These are phyloP conservation scores for Pogonophryne albipinna DNA, from an alignment of 2,797 vertebrate genomes.

Conservation along the genomic window DNA sequence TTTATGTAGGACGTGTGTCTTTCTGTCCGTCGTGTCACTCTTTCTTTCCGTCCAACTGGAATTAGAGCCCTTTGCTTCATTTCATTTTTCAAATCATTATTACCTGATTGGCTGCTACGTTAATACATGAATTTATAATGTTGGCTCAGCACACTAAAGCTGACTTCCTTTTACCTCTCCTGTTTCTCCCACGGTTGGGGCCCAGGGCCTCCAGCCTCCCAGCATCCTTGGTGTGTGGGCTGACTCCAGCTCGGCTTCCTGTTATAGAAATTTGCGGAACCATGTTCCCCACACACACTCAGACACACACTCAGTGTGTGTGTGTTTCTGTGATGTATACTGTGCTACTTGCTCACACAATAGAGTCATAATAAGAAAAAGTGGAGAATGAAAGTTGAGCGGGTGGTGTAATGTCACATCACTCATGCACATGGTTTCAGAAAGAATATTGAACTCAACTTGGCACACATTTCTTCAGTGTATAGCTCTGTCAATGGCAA, in stretches of 20 bases:
- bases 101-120: slow-evolving; percentile 10
- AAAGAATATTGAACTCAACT: slow-evolving; percentile 12
- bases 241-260: slow-evolving; percentile 77
- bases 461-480: not conserved
- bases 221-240: slow-evolving; percentile 77
- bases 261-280: slow-evolving; percentile 81
- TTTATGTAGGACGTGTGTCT: slow-evolving; percentile 51
- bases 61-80: slow-evolving; percentile 13
- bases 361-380: slow-evolving; percentile 39
- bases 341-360: slow-evolving; percentile 50
- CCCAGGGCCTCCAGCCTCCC: slow-evolving; percentile 63
- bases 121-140: slow-evolving; percentile 9
- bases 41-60: not conserved
- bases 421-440: not conserved
- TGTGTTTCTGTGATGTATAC: slow-evolving; percentile 29
- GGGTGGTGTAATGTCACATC: slow-evolving; percentile 23
- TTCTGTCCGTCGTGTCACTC: slow-evolving; percentile 52
- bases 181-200: slow-evolving; percentile 65
- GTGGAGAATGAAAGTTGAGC: slow-evolving; percentile 36
- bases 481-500: not conserved
- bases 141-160: slow-evolving; percentile 25
- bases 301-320: slow-evolving; percentile 32
- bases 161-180: slow-evolving; percentile 68
- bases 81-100: slow-evolving; percentile 23
- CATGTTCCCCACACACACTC: slow-evolving; percentile 34